phyloP scores from a whole-genome alignment of 2,888 invertebrate species.

The Athalia rosae region DNA sequence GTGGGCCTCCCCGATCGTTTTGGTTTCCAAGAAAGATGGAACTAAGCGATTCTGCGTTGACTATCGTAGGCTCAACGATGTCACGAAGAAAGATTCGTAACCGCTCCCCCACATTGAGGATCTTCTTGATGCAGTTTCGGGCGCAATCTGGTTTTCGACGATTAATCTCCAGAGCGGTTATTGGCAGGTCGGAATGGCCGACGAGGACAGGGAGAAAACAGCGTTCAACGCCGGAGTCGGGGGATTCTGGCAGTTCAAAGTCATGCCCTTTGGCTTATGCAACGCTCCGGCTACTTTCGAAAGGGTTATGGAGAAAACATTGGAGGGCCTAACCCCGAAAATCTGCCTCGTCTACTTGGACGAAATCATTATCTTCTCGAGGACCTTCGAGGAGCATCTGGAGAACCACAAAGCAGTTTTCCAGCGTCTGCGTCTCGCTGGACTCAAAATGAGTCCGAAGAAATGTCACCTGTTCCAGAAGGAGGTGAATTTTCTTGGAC shows the following conservation, averaged over 20 bases:
- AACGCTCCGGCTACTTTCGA: conserved; percentile 56
- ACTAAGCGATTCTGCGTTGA: conserved; percentile 44
- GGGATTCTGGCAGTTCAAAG: conserved; percentile 55
- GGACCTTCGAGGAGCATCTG: conserved; percentile 50
- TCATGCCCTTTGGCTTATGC: conserved; percentile 56
- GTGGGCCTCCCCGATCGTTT: conserved; percentile 39
- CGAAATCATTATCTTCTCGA: conserved; percentile 53
- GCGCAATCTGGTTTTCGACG: conserved; percentile 45
- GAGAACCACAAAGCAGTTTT: conserved; percentile 51
- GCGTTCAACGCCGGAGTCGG: conserved; percentile 53
- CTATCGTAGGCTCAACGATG: conserved; percentile 41
- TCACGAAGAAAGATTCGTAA: conserved; percentile 33
- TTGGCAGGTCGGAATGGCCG: conserved; percentile 50
- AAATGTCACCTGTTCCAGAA: conserved; percentile 31
- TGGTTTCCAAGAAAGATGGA: conserved; percentile 41
- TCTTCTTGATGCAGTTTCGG: conserved; percentile 62
- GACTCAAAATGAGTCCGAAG: conserved; percentile 47
- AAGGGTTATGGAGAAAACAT: conserved; percentile 53
- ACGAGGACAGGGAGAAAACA: conserved; percentile 48
- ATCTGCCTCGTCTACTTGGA: conserved; percentile 48
- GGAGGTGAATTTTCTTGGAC: conserved; percentile 52
- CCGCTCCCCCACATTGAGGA: conserved; percentile 44
- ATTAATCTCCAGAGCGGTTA: conserved; percentile 50
- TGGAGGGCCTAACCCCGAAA: conserved; percentile 50
- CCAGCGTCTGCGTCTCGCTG: conserved; percentile 48